Evolutionary conservation across 2,797 vertebrate species (phyloP), one percentile per base, ranked within the genome.

Genomic region (Dryobates pubescens): DNA sequence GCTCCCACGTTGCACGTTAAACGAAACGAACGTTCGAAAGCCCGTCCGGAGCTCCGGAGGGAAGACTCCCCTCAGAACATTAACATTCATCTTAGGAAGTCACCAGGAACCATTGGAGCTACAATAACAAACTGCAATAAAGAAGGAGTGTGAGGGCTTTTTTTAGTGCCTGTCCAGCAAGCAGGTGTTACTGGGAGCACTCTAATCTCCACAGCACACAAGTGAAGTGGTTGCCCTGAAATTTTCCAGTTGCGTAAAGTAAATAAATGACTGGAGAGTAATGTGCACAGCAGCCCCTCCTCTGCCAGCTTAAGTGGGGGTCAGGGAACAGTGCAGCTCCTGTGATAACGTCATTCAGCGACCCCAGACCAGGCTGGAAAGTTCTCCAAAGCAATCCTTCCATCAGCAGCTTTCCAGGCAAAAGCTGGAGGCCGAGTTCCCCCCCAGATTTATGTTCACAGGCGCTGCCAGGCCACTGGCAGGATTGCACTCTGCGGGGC

Each of bases 41-140:
- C 87, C 69, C 58, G 56, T 92, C 92, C 86, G 86, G 93, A 94
- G 81, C 61, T 91, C 94, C 82, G 92, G 94, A 94, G 91, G 85
- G 80, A 93, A 93, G 95, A 79, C 89, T 92, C 74, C 4, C 3
- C 93, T 96, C 90, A 93, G 92, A 94, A 96, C 92, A 91, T 95
- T 91, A 93, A 91, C 96, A 94, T 96, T 92, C 95, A 94, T 95
- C 94, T 95, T 95, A 92, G 91, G 93, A 95, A 96, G 92, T 96
- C 94, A 86, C 80, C 79, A 92, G 92, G 89, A 96, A 92, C 92
- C 65, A 82, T 92, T 95, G 83, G 88, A 88, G 34, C 75, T 91
- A 68, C 62, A 94, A 94, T 93, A 93, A 94, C 89, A 95, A 93
- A 95, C 94, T 82, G 85, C 62, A 93, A 84, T 86, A 81, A 89